Base-by-base conservation (phyloP, 2,113 vertebrate genomes). In the Rallus limicola region DNA sequence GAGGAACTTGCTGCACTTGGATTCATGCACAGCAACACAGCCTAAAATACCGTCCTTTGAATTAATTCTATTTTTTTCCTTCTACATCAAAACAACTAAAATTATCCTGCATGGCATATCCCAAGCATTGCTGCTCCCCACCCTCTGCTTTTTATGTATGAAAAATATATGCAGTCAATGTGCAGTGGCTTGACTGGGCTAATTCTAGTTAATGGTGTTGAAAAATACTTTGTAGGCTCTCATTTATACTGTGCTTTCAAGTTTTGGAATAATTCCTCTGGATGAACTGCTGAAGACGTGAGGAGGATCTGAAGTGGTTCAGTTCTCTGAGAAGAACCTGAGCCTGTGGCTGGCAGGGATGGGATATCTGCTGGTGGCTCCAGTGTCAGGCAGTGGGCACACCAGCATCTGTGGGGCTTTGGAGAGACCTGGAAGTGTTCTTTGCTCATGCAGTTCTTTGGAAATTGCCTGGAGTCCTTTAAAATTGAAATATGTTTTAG, bases 1-100 rank as follows among this genome's bases (percentile, higher is more conserved):
- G 86, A 55, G 92, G 38, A 96, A 72, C 82, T 90, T 72, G 60
- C 88, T 93, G 68, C 95, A 10, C 95, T 95, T 34, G 8, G 53
- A 94, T 80, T 46, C 92, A 72, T 52, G 42, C 33, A 72, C 77
- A 88, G 71, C 86, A 93, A 82, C 21, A 5, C 63, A 44, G 68
- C 80, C 79, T n/a, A 93, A 96, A 97, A 96, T 92, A 95, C 10
- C 85, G 77, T 53, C 69, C 92, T 74, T 93, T 83, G 69, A 96
- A 93, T 93, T 90, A 93, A 93, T 88, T 84, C 86, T 34, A 8
- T 56, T 79, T 76, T 59, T 58, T 46, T 16, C 52, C 65, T 38
- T 87, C 42, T 58, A 78, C 33, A 88, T 92, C 58, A 95, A 95
- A 97, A 96, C 81, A 95, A 85, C 89, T 93, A 96, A 96, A 95